phyloP scores from a whole-genome alignment of 2,888 invertebrate genomes.

The Heliconius hortense region DNA sequence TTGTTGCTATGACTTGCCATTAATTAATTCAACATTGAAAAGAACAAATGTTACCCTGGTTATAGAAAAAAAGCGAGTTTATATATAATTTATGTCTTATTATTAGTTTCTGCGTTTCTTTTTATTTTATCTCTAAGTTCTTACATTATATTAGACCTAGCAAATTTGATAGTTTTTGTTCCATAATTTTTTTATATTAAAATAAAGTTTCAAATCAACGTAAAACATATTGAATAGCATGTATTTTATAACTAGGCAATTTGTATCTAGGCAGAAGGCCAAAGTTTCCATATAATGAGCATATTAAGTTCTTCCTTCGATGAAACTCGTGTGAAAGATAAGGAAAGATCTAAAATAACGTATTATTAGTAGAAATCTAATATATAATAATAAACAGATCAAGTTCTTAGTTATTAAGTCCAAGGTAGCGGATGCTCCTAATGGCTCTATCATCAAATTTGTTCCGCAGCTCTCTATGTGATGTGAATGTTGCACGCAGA shows the following conservation, averaged over 20 bases:
- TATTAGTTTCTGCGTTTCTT: too few species aligned
- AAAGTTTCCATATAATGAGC: slow-evolving; percentile 12
- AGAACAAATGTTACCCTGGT: not conserved
- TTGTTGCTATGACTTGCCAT: not conserved
- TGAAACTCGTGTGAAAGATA: slow-evolving; percentile 24
- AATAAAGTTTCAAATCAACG: too few species aligned
- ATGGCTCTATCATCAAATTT: slow-evolving; percentile 20
- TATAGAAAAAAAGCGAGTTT: not conserved
- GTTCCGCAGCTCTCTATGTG: slow-evolving; percentile 16
- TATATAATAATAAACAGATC: slow-evolving; percentile 22
- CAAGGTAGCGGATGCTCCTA: slow-evolving; percentile 33
- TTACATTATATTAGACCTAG: too few species aligned
- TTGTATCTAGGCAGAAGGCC: not conserved
- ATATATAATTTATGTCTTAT: not conserved
- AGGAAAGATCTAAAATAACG: slow-evolving; percentile 14
- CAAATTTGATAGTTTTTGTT: too few species aligned
- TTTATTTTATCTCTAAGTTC: too few species aligned
- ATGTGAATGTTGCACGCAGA: not conserved
- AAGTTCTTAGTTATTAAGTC: slow-evolving; percentile 22
- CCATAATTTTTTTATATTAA: too few species aligned
- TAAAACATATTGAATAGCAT: not conserved
- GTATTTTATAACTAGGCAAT: not conserved
- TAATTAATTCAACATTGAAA: not conserved
- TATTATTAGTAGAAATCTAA: slow-evolving; percentile 28
- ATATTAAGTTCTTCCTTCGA: slow-evolving; percentile 14